These are phyloP conservation scores for Eupelmus urozonus DNA, from an alignment of 2,888 invertebrate genomes.

Conservation along the genomic window DNA sequence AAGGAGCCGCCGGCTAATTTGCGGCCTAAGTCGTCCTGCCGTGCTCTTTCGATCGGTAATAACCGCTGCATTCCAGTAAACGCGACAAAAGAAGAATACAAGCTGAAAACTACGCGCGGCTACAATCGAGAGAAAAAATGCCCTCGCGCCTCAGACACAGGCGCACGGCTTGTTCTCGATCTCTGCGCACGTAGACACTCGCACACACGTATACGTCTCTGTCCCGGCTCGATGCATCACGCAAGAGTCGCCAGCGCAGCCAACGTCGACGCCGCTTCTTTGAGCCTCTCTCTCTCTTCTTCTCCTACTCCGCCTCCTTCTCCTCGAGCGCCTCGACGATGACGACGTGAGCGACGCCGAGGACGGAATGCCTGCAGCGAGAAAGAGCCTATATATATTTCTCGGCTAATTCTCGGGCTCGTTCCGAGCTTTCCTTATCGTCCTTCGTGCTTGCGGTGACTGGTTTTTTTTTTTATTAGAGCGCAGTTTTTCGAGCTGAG, in stretches of 20 bases:
- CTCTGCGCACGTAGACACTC: background rate
- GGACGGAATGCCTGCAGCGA: constrained; percentile 36
- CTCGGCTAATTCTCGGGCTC: too few relatives aligned
- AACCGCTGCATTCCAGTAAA: too few relatives aligned
- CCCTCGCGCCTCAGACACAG: background rate
- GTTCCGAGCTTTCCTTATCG: constrained; percentile 26
- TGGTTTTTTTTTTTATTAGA: background rate
- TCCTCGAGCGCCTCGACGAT: constrained; percentile 40
- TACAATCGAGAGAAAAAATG: too few relatives aligned
- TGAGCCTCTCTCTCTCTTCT: background rate
- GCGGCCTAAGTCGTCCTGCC: too few relatives aligned
- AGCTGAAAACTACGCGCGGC: too few relatives aligned
- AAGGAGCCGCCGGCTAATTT: too few relatives aligned
- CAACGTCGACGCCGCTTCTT: background rate
- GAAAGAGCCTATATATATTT: too few relatives aligned
- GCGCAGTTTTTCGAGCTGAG: background rate
- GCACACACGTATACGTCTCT: background rate
- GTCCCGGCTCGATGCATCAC: too few relatives aligned
- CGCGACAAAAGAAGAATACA: too few relatives aligned
- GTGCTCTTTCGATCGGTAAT: too few relatives aligned
- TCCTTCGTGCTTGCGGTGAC: too few relatives aligned
- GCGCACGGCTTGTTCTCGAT: background rate
- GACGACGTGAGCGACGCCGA: constrained; percentile 46
- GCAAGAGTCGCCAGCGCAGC: background rate
- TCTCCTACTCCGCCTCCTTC: constrained; percentile 30